Evolutionary conservation across 2,113 vertebrate genomes (phyloP), one percentile per base, ranked within the genome.

Genomic region (Coreoperca whiteheadi): DNA sequence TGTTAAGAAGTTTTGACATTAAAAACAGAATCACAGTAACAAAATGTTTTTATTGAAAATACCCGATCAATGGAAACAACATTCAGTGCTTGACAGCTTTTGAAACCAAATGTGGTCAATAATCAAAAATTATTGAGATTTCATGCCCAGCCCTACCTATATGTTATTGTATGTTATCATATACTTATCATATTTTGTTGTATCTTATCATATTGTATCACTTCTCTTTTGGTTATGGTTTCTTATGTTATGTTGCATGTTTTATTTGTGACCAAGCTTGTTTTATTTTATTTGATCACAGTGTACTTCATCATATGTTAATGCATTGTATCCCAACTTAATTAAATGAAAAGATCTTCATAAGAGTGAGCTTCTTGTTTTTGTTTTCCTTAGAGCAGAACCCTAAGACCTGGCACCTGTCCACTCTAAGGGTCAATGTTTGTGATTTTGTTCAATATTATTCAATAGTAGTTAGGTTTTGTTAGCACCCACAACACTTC

Each of bases 311-410:
- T 68, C 66, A 59, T 77, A 12, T 80, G 56, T 88, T 56, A 39
- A 34, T 56, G 16, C 28, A 57, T 25, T 81, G 65, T 68, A 23
- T 78, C 10, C 4, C 10, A 50, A 64, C 57, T 20, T 48, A n/a
- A 87, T 86, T 84, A 90, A 88, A 86, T 68, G 48, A 48, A 41
- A 71, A 61, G 74, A 59, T 43, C 1, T 39, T 32, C 23, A 15
- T 15, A 12, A 30, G 50, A 30, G 51, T 15, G 23, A 63, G 60
- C 54, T 70, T 77, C 46, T 66, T 56, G 64, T 86, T 83, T 70
- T 78, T 71, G 75, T 79, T 82, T 69, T 72, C 21, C 46, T 60
- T 10, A 48, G 39, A 16, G 34, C 8, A 56, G 53, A 61, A 25
- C 10, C 23, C 16, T 23, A 34, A 77, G 66, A 28, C 48, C 32